These are phyloP conservation scores for Platichthys flesus DNA, from an alignment of 2,113 vertebrate genomes.

Conservation along the genomic window DNA sequence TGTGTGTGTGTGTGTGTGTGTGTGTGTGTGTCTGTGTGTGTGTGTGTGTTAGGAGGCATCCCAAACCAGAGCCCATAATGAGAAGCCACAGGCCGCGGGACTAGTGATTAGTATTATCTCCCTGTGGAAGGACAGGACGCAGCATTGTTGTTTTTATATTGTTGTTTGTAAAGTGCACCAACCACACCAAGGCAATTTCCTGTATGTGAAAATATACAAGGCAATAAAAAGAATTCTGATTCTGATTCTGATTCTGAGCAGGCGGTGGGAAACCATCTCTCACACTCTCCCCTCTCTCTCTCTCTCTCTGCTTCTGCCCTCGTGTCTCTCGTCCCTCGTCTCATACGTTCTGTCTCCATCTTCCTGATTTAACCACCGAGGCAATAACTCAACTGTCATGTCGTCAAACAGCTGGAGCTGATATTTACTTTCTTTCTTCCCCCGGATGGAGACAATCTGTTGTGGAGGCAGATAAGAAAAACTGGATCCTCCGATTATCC, in stretches of 20 bases:
- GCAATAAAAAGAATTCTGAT: too few species aligned
- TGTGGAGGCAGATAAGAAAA: too few species aligned
- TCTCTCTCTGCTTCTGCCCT: conserved; percentile 45
- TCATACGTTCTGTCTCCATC: too few species aligned
- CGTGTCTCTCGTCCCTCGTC: conserved; percentile 8
- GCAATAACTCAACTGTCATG: neutral
- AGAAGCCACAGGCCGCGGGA: conserved; percentile 62
- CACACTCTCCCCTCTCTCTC: conserved; percentile 20
- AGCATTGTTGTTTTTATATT: too few species aligned
- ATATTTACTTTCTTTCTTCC: neutral
- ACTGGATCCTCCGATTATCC: neutral
- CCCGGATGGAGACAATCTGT: too few species aligned
- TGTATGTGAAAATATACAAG: too few species aligned
- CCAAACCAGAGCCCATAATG: conserved; percentile 44
- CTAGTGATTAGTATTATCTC: conserved; percentile 65
- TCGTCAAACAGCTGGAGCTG: conserved; percentile 2
- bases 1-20: neutral
- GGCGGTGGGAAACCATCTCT: conserved; percentile 32
- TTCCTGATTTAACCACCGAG: neutral
- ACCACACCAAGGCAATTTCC: too few species aligned
- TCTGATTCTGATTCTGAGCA: too few species aligned
- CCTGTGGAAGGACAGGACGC: conserved; percentile 41
- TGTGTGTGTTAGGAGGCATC: conserved; percentile 14
- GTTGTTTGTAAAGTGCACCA: too few species aligned
- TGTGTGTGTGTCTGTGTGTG: conserved; percentile 10